Evolutionary conservation across 2,797 vertebrate species (phyloP).

Genomic region (Buceros bicornis): DNA sequence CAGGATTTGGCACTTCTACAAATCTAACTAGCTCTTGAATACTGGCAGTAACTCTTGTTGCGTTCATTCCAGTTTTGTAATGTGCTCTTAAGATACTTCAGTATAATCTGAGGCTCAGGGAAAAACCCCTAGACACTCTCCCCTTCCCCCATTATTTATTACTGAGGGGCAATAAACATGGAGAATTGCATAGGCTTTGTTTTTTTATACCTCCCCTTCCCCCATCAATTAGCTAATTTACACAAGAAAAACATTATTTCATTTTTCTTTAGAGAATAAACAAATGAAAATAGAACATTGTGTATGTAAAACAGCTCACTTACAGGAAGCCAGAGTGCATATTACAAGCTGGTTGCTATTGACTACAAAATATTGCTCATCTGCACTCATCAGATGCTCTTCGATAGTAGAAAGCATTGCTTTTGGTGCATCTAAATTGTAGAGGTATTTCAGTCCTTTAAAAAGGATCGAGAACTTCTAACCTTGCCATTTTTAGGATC

Average conservation of each 20-base stretch:
- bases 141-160: neutral
- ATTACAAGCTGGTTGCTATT: slow-evolving; percentile 46
- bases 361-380: slow-evolving; percentile 52
- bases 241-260: neutral
- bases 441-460: neutral
- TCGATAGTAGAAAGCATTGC: neutral
- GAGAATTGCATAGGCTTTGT: neutral
- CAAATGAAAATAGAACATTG: neutral
- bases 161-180: neutral
- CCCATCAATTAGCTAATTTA: neutral
- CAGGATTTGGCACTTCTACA: neutral
- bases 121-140: rapidly evolving
- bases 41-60: neutral
- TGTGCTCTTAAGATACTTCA: neutral
- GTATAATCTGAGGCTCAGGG: neutral
- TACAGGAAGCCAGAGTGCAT: neutral
- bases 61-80: neutral
- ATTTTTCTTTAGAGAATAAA: slow-evolving; percentile 1
- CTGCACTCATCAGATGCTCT: neutral
- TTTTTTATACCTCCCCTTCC: neutral
- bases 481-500: neutral
- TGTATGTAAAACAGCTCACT: neutral
- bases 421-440: neutral
- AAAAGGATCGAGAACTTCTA: slow-evolving; percentile 10
- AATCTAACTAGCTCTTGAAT: neutral